Evolutionary conservation across 1,140 invertebrate genomes (phyloP).

Genomic region (Aphaenogaster ashmeadi): DNA sequence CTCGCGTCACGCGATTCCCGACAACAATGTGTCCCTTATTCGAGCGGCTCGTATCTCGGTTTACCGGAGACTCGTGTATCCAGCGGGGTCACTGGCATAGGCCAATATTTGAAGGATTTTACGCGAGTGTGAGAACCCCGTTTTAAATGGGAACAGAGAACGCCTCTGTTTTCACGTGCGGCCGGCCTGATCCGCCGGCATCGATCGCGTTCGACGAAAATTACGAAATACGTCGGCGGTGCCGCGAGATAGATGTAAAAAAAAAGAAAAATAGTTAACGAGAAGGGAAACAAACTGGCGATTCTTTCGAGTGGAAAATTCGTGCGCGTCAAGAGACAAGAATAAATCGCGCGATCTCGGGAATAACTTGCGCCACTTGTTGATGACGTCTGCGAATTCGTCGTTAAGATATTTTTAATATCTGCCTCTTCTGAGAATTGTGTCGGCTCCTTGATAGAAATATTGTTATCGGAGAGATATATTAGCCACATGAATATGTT

Average conservation of each 20-base stretch:
- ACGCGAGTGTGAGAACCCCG: constrained; percentile 68
- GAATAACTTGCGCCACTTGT: constrained; percentile 32
- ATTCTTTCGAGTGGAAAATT: constrained; percentile 42
- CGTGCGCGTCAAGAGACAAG: constrained; percentile 2
- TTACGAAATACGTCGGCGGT: constrained; percentile 38
- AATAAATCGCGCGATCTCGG: constrained; percentile 12
- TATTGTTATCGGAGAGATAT: not conserved
- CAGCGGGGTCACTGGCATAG: constrained; percentile 71
- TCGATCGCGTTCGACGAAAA: constrained; percentile 62
- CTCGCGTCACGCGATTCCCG: constrained; percentile 37
- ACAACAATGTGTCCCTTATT: constrained; percentile 65
- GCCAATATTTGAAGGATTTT: constrained; percentile 76
- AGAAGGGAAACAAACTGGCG: constrained; percentile 21
- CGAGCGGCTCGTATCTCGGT: constrained; percentile 57
- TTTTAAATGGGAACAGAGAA: constrained; percentile 72
- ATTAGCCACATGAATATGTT: not conserved
- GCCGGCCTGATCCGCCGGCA: constrained; percentile 55
- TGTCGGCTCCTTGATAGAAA: not conserved
- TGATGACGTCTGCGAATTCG: constrained; percentile 9
- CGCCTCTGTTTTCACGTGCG: constrained; percentile 72
- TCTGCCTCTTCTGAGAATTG: not conserved
- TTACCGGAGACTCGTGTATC: constrained; percentile 56
- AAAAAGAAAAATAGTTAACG: not conserved
- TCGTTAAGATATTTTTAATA: constrained; percentile 31
- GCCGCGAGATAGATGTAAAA: constrained; percentile 1